Percentiles rank a stretch among this genome's conserved stretches.
These are phyloP conservation scores for Leptinotarsa texana DNA, from an alignment of 1,140 invertebrate genomes.

Conservation along the genomic window DNA sequence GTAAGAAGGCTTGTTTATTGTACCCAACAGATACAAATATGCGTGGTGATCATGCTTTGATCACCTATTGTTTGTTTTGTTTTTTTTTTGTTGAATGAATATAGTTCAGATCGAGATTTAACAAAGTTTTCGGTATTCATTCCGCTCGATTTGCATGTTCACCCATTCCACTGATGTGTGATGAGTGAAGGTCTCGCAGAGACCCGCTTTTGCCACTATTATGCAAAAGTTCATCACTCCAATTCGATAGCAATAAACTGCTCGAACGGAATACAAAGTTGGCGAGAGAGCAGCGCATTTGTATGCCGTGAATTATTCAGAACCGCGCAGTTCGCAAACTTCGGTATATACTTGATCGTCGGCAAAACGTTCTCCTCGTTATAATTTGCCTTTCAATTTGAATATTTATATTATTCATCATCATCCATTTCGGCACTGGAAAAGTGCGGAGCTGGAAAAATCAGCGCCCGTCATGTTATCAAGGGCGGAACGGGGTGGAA, in stretches of 20 bases:
- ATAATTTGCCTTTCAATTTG: slow-evolving; percentile 3
- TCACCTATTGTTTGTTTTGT: no score
- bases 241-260: neutral
- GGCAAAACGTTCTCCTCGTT: slow-evolving; percentile 5
- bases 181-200: neutral
- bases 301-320: slow-evolving; percentile 3
- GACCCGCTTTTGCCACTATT: neutral
- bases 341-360: slow-evolving; percentile 4
- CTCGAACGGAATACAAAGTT: neutral
- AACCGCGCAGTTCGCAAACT: neutral
- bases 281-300: neutral
- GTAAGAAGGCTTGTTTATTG: no score
- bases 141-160: neutral
- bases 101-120: neutral
- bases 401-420: neutral
- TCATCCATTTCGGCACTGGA: neutral
- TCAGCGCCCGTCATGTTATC: no score
- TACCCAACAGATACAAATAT: no score
- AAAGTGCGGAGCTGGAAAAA: neutral
- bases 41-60: no score
- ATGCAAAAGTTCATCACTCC: slow-evolving; percentile 5
- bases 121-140: neutral
- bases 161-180: neutral
- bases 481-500: no score
- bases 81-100: no score